phyloP scores from a whole-genome alignment of 2,797 vertebrate species.

The Pseudomugil tenellus region DNA sequence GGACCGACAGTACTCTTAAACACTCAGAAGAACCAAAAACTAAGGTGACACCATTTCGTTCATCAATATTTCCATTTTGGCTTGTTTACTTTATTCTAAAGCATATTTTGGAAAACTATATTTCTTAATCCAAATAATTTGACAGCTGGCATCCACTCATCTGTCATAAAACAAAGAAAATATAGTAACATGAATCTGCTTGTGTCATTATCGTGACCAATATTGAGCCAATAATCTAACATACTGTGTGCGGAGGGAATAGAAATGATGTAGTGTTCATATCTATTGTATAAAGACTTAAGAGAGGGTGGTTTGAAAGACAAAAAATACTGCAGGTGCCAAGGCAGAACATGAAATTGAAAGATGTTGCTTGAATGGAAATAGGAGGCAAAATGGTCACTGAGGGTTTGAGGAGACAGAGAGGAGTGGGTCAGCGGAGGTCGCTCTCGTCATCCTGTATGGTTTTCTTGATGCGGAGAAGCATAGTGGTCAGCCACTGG shows the following conservation, averaged over 20 bases:
- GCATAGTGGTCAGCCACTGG: constrained; percentile 96
- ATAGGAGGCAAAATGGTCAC: constrained; percentile 13
- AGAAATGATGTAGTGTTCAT: constrained; percentile 57
- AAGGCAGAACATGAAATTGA: constrained; percentile 33
- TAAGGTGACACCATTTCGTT: constrained; percentile 8
- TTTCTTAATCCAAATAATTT: constrained; percentile 27
- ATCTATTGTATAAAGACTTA: constrained; percentile 12
- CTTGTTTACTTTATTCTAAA: constrained; percentile 43
- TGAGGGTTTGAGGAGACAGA: neutral
- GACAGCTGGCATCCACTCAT: constrained; percentile 24
- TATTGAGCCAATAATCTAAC: constrained; percentile 28
- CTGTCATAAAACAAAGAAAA: constrained; percentile 22
- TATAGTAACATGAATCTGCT: constrained; percentile 45
- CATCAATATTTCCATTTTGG: constrained; percentile 7
- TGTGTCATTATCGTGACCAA: constrained; percentile 34
- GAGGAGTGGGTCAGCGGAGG: constrained; percentile 82
- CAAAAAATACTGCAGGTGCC: constrained; percentile 49
- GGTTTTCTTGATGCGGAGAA: constrained; percentile 93
- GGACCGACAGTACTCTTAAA: neutral
- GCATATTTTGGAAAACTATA: constrained; percentile 36
- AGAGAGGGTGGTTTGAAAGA: constrained; percentile 38
- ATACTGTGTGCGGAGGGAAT: constrained; percentile 30
- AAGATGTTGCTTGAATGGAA: constrained; percentile 34
- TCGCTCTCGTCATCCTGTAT: constrained; percentile 91
- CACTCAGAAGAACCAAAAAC: constrained; percentile 21